phyloP scores from a whole-genome alignment of 2,797 vertebrate species.

The Sebastes reedi region DNA sequence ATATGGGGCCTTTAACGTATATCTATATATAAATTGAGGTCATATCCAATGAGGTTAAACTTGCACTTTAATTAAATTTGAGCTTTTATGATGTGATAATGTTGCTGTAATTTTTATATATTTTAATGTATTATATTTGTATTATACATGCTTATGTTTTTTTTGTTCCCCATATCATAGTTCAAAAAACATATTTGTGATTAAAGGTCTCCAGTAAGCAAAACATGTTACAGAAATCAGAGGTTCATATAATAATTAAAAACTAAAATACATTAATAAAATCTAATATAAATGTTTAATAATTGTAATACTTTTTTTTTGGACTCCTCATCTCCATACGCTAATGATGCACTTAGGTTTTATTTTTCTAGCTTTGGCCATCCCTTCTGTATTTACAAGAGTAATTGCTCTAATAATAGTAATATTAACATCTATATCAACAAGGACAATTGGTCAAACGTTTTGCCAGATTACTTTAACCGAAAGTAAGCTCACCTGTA shows the following conservation, averaged over 20 bases:
- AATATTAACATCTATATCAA: not conserved
- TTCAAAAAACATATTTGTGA: not conserved
- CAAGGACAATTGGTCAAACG: not conserved
- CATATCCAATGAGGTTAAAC: not conserved
- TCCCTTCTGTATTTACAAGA: not conserved
- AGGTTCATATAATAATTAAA: not conserved
- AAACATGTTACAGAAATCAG: not conserved
- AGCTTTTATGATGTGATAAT: too few relatives aligned
- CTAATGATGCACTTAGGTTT: not conserved
- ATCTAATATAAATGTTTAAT: not conserved
- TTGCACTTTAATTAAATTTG: not conserved
- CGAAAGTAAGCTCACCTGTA: not conserved
- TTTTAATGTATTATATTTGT: not conserved
- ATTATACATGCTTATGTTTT: not conserved
- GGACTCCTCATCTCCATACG: not conserved
- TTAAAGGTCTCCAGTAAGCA: not conserved
- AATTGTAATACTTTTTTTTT: not conserved
- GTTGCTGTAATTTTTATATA: not conserved
- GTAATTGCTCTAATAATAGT: not conserved
- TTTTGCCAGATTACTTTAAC: too few relatives aligned
- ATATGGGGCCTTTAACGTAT: too few relatives aligned
- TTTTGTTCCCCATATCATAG: not conserved
- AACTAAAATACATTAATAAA: not conserved
- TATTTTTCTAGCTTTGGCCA: not conserved
- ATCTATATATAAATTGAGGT: not conserved